phyloP scores from a whole-genome alignment of 2,797 vertebrate species.

The Centroberyx gerrardi region DNA sequence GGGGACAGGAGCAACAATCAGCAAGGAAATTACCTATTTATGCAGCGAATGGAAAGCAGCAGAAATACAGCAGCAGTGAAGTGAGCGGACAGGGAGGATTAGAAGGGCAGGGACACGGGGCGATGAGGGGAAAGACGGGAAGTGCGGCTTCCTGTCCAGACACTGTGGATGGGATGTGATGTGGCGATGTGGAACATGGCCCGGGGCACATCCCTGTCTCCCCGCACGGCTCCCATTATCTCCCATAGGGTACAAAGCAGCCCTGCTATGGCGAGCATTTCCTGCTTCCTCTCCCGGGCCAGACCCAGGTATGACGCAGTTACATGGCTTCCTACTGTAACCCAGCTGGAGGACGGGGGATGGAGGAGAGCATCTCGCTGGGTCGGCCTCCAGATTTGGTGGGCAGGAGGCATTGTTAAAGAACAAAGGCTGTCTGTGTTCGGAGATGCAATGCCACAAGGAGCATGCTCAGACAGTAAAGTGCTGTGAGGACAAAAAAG shows the following conservation, averaged over 20 bases:
- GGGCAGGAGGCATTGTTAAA: slow-evolving; percentile 66
- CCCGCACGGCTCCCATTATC: slow-evolving; percentile 75
- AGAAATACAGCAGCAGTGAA: slow-evolving; percentile 9
- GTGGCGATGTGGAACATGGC: slow-evolving; percentile 74
- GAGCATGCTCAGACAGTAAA: background rate
- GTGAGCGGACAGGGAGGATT: background rate
- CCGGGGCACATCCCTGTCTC: slow-evolving; percentile 69
- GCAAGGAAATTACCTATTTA: slow-evolving; percentile 2
- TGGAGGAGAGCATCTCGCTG: slow-evolving; percentile 54
- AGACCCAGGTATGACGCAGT: slow-evolving; percentile 60
- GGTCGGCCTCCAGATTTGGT: slow-evolving; percentile 53
- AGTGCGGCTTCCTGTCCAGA: slow-evolving; percentile 73
- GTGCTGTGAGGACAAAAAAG: background rate
- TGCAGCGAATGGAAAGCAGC: background rate
- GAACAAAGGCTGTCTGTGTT: slow-evolving; percentile 61
- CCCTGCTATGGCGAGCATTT: slow-evolving; percentile 74
- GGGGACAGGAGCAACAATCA: background rate
- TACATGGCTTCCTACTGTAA: slow-evolving; percentile 68
- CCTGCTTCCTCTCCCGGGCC: slow-evolving; percentile 75
- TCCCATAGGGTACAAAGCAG: slow-evolving; percentile 80
- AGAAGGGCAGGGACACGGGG: slow-evolving; percentile 11
- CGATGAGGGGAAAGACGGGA: slow-evolving; percentile 47
- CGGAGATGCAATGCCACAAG: slow-evolving; percentile 3
- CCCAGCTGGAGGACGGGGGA: slow-evolving; percentile 64
- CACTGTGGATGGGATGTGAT: slow-evolving; percentile 46